Base-by-base conservation (phyloP, 2,797 vertebrate genomes). In the Enteromius trimaculatus region DNA sequence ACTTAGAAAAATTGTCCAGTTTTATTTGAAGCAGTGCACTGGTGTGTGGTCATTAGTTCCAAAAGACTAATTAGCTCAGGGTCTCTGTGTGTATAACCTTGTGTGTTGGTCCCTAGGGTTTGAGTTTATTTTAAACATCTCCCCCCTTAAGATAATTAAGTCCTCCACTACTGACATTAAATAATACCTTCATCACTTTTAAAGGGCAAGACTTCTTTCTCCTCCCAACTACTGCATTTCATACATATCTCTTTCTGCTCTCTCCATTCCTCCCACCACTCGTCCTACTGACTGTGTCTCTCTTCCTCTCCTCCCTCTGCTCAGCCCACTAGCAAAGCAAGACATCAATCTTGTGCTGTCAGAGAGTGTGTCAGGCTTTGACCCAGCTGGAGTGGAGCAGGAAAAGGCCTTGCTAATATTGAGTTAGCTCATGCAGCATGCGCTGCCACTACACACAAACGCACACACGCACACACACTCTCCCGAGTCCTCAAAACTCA, bases 331-430 rank as follows among this genome's bases (percentile, higher is more conserved):
- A 62, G 79, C 44, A 10, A 58, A 84, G 83, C 34, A 86, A 88
- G 85, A 86, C 78, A 88, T 88, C 85, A 85, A 88, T 86, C 86
- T 85, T 74, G 26, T 19, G 37, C 84, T 80, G 82, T 86, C 87
- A 86, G 77, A 80, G 42, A 72, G 69, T 75, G 51, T 81, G 84
- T 80, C 74, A 82, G 84, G 79, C 47, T 80, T 75, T 78, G 81
- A 88, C 84, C 85, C 80, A 69, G 66, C 81, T 83, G 76, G 69
- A 84, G 79, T 58, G 31, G 51, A 81, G 60, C 68, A 75, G 81
- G 80, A 80, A 87, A 86, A 71, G 78, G 75, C 78, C 64, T 53
- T 60, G 82, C 80, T 86, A 85, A 88, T 84, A 81, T 82, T 82
- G 76, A 87, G 87, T 80, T 89, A 80, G 80, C 83, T 83, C 87